Evolutionary conservation across 2,113 vertebrate genomes (phyloP).

Genomic region (Apeltes quadracus): DNA sequence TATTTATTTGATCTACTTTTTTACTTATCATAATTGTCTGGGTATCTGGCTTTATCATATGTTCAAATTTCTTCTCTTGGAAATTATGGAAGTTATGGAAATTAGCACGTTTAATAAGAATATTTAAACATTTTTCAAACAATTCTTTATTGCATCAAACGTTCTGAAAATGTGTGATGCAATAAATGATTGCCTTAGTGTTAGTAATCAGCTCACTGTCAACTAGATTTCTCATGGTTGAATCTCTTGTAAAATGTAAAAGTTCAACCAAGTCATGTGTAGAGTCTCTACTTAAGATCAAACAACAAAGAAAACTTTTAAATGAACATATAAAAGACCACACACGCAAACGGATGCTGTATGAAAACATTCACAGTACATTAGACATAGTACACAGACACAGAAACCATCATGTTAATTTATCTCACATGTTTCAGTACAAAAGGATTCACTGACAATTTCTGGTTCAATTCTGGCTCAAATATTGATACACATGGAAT

Average conservation of each 20-base stretch:
- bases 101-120: not conserved
- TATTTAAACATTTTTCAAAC: not conserved
- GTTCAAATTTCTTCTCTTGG: not conserved
- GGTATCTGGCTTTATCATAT: not conserved
- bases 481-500: constrained; percentile 54
- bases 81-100: not conserved
- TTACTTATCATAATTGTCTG: not conserved
- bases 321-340: constrained; percentile 42
- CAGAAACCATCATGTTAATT: constrained; percentile 37
- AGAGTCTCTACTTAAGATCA: not conserved
- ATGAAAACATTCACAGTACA: constrained; percentile 58
- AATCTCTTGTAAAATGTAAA: not conserved
- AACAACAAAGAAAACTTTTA: not conserved
- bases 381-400: constrained; percentile 61
- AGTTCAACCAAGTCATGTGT: not conserved
- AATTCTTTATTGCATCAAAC: no score
- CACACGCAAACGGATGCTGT: constrained; percentile 37
- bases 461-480: constrained; percentile 62
- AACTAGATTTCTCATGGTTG: not conserved
- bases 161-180: not conserved
- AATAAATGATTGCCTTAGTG: not conserved
- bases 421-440: constrained; percentile 53
- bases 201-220: not conserved
- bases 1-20: not conserved
- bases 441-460: constrained; percentile 62